Base-by-base conservation (phyloP, 2,113 vertebrate species). In the Rutilus rutilus region DNA sequence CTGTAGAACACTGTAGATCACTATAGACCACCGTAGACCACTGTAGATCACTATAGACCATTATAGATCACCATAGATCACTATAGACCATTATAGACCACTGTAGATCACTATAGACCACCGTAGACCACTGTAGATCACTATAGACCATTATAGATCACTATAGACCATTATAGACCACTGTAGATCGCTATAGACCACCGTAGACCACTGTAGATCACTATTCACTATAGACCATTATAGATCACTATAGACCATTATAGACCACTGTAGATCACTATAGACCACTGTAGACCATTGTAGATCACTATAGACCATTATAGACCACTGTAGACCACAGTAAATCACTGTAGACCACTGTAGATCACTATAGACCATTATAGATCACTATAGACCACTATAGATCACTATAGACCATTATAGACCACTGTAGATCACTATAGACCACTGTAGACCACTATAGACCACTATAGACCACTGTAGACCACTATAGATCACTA, bases 371-470 rank as follows among this genome's bases (percentile, higher is more conserved):
- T 0, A 30, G 11, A 54, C 0, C 52, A 54, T 4, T 19, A 0
- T 6, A 57, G 54, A 59, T 0, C 21, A 30, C 4, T 64, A 0
- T 6, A 59, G 6, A 59, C 2, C 5, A 59, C 7, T 59, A 0
- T 2, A 23, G 0, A 19, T 0, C 64, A 33, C 27, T 17, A 0
- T 17, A 65, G 62, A 64, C 10, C 19, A 25, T 10, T 62, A 0
- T 10, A 12, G 10, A 62, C 0, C n/a, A 62, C 23, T 25, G 0
- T 12, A 27, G 60, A 64, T 0, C 9, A 27, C 60, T 27, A 0
- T 11, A 14, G n/a, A 64, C 0, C 60, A 64, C 1, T 25, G 0
- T 8, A 62, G 59, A 62, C n/a, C 9, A 62, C n/a, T 27, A 0
- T 4, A 25, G n/a, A 64, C 0, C 60, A 64, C n/a, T 27, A 0